Evolutionary conservation across 2,888 invertebrate species (phyloP), one percentile per base, ranked within the genome.

Genomic region (Shargacucullia verbasci): DNA sequence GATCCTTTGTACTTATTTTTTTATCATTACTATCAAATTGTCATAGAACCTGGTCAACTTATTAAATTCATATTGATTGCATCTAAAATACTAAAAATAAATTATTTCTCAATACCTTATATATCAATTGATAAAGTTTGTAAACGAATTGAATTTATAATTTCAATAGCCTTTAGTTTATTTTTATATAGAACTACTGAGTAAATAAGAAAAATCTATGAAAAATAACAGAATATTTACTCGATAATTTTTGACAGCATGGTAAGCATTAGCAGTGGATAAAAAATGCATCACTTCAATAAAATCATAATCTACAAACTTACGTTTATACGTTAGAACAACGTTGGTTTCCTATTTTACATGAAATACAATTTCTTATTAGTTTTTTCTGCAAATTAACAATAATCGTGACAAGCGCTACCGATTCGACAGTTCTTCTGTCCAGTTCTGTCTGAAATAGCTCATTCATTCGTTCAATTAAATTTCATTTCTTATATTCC

Each of bases 181-280:
- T 25, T 37, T 37, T 37, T 37, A 11, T 29, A 2, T 13, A 29
- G 10, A 20, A 48, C n/a, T 31, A 33, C 29, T 35, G 44, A 25
- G 13, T 48, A 52, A 52, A 7, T 49, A 29, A 49, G 4, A 31
- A 14, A 14, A 15, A 27, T 35, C 8, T 41, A 0, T 34, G 40
- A 12, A 59, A 66, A 71, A 46, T 75, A 76, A 53, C 56, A 66
- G 56, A 63, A 35, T 71, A 75, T 75, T 74, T 76, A 75, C 71
- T 70, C 43, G 54, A 62, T 35, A 57, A 57, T 75, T 68, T 59
- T 76, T 73, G 73, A 74, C 73, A 66, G 73, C 70, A 57, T 66
- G 63, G 47, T 56, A 59, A 29, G 20, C 44, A 20, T 47, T 43
- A 0, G 31, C 34, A 3, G 6, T 15, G 11, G n/a, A 12, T n/a